Evolutionary conservation across 2,888 invertebrate species (phyloP).

Genomic region (Phlogophora meticulosa): DNA sequence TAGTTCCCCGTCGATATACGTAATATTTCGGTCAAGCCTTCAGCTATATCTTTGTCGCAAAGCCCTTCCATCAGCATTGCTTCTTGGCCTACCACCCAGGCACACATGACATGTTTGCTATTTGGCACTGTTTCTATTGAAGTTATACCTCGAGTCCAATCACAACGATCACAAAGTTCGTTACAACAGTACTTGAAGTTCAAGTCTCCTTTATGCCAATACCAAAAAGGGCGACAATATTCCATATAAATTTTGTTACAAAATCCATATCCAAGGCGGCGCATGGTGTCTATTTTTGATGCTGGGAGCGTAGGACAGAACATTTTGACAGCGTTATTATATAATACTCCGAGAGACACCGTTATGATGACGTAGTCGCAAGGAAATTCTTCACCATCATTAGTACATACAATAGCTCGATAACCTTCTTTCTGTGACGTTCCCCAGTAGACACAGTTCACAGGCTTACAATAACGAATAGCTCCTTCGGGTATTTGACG

Average conservation of each 20-base stretch:
- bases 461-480: slow-evolving; percentile 93
- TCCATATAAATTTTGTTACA: slow-evolving; percentile 95
- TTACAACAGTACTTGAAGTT: slow-evolving; percentile 92
- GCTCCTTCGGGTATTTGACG: slow-evolving; percentile 92
- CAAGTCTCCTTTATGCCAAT: slow-evolving; percentile 92
- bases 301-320: slow-evolving; percentile 94
- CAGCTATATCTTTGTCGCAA: slow-evolving; percentile 93
- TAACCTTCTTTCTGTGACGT: slow-evolving; percentile 87
- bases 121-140: slow-evolving; percentile 93
- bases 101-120: slow-evolving; percentile 94
- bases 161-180: slow-evolving; percentile 88
- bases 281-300: slow-evolving; percentile 93
- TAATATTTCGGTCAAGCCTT: slow-evolving; percentile 92
- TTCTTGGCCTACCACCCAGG: slow-evolving; percentile 93
- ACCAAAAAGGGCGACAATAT: slow-evolving; percentile 94
- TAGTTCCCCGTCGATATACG: slow-evolving; percentile 91
- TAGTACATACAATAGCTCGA: slow-evolving; percentile 91
- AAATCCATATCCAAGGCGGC: slow-evolving; percentile 93
- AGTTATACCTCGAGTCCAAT: slow-evolving; percentile 94
- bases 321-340: slow-evolving; percentile 91
- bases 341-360: slow-evolving; percentile 94
- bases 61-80: slow-evolving; percentile 93
- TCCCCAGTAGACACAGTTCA: slow-evolving; percentile 93
- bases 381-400: slow-evolving; percentile 93
- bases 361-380: slow-evolving; percentile 96